phyloP scores from a whole-genome alignment of 2,888 invertebrate genomes.

The Rhaphigaster nebulosa region DNA sequence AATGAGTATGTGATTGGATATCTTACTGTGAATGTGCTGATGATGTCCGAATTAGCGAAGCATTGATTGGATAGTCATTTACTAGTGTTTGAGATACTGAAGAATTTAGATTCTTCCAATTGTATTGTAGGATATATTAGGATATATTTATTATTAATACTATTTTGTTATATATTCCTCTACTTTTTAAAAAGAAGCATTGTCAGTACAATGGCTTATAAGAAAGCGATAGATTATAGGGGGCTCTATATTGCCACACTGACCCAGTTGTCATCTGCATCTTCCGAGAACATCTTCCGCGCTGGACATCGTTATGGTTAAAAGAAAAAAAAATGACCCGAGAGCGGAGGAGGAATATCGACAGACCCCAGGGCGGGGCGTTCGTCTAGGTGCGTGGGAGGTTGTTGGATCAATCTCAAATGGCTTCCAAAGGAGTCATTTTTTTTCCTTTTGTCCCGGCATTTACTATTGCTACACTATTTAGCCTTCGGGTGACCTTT shows the following conservation, averaged over 20 bases:
- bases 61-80: too few species aligned
- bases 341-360: background rate
- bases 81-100: too few species aligned
- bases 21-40: too few species aligned
- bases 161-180: too few species aligned
- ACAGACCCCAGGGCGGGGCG: background rate
- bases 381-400: constrained; percentile 30
- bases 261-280: constrained; percentile 23
- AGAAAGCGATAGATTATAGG: too few species aligned
- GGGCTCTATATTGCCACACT: background rate
- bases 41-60: too few species aligned
- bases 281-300: background rate
- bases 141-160: too few species aligned
- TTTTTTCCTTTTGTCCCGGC: background rate
- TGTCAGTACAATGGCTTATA: too few species aligned
- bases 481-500: background rate
- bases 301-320: background rate
- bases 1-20: too few species aligned
- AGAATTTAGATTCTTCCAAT: too few species aligned
- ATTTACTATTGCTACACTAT: constrained; percentile 17
- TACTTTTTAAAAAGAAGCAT: too few species aligned
- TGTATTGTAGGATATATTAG: too few species aligned
- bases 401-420: constrained; percentile 56
- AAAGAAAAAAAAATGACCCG: background rate
- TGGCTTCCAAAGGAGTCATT: constrained; percentile 19